Evolutionary conservation across 2,888 invertebrate species (phyloP), one percentile per base, ranked within the genome.

Genomic region (Micropterix aruncella): DNA sequence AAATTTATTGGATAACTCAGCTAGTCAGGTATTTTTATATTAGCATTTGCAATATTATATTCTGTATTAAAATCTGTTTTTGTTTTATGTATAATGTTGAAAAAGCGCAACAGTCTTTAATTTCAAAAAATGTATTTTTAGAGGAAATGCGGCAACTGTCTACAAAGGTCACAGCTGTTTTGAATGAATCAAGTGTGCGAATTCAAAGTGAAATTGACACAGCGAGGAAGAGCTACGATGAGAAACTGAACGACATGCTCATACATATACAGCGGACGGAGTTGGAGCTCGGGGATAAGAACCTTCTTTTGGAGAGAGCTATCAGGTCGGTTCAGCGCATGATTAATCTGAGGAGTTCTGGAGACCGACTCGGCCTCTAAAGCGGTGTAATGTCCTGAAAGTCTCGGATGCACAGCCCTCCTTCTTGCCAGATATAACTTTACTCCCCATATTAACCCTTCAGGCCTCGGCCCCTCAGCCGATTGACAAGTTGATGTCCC

Each of bases 191-290:
- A 1, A 74, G 77, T 47, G 56, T 61, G 1, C 70, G 66, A 48
- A 67, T 75, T 37, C 75, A 75, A 52, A 63, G 56, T n/a, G 80
- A 85, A 57, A 61, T 79, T 41, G 66, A 67, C 3, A 65, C 66
- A 42, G 58, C 77, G 0, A 78, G 70, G 55, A 65, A 72, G 2
- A 72, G 70, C 49, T 77, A 76, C 51, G 72, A 74, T 18, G 73
- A 73, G 42, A 79, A 77, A 56, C 58, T 75, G 12, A 63, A 75
- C 40, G 73, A 72, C 41, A 70, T 79, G 62, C 53, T 72, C 14
- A 55, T 63, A 7, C 76, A 79, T 50, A 70, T 80, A 9, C 70
- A 70, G 51, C 69, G 69, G 49, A 53, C 75, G 14, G 75, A 78
- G 52, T 56, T 70, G 0, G 76, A 80, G 52, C 55, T 79, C 27